Evolutionary conservation across 2,888 invertebrate species (phyloP), one percentile per base, ranked within the genome.

Genomic region (Drosophila fungiperda): DNA sequence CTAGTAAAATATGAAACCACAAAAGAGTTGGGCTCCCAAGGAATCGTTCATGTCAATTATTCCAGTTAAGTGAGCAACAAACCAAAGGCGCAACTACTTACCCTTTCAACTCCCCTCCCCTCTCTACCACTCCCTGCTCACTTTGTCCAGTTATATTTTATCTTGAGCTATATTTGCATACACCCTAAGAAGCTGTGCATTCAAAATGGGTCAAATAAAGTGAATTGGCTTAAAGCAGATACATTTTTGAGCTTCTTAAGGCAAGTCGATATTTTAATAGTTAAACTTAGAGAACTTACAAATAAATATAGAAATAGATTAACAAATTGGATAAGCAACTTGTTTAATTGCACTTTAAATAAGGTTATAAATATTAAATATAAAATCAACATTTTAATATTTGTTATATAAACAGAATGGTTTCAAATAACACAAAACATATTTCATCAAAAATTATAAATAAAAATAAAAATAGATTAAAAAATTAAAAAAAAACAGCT

Each of bases 1-100:
- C 73, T 78, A 76, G 87, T 73, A 75, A 80, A 90, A 90, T 87
- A 82, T 89, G 87, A 87, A 87, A 90, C 87, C 87, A 87, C 87
- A 87, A 90, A 87, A 90, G 90, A 82, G 90, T 89, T 81, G 65
- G 83, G 61, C 29, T 63, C 57, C 80, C 76, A 80, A 76, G 80
- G 90, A 90, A 87, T 90, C 90, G 87, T 90, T 87, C 90, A 87
- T 90, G 87, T 87, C 87, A 87, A 87, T 87, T 90, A 87, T 90
- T 87, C 87, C 90, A 90, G 88, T 89, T 89, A 87, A 87, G 90
- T 87, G 87, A 87, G 90, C 87, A 87, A 79, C 90, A 89, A 90
- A 90, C 90, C 90, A 90, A 80, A 82, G 87, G 77, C 82, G 55
- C 75, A 68, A 68, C 68, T 63, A 33, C 68, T 62, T 64, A 61